Conservation (phyloP, 2,797 vertebrate species). For the Strix occidentalis region DNA sequence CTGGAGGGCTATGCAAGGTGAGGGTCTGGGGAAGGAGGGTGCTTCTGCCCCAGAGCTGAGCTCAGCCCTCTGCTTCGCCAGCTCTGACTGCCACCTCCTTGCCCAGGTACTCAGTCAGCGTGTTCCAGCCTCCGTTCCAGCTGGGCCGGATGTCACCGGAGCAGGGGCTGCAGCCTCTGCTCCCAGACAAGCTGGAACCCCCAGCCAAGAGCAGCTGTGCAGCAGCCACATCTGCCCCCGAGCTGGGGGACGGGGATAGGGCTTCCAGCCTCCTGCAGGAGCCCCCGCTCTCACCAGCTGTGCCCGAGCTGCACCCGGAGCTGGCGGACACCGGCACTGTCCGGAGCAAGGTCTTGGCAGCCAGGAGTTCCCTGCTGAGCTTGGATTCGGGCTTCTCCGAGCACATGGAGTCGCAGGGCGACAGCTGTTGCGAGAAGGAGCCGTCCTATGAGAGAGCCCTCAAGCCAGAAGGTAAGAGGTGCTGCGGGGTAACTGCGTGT, state of each 20-base stretch:
- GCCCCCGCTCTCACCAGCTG: constrained; percentile 47
- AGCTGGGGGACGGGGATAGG: constrained; percentile 66
- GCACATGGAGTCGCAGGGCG: constrained; percentile 72
- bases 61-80: neutral
- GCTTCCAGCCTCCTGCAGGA: constrained; percentile 68
- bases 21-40: neutral
- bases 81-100: neutral
- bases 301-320: constrained; percentile 63
- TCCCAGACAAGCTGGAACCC: constrained; percentile 66
- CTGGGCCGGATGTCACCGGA: constrained; percentile 90
- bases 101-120: constrained; percentile 90
- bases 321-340: constrained; percentile 65
- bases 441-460: constrained; percentile 87
- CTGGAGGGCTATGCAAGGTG: constrained; percentile 96
- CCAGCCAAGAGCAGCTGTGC: constrained; percentile 66
- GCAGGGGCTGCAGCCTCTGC: constrained; percentile 72
- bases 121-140: constrained; percentile 97
- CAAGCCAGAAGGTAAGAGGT: constrained; percentile 89
- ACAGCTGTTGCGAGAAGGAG: constrained; percentile 84
- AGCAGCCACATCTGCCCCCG: constrained; percentile 31
- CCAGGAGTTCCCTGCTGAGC: constrained; percentile 77
- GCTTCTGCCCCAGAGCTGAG: neutral
- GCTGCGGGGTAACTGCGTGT: neutral
- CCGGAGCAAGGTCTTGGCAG: constrained; percentile 63
- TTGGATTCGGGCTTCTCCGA: constrained; percentile 88